Conservation (phyloP, 2,113 vertebrate species). For the Anser cygnoides region DNA sequence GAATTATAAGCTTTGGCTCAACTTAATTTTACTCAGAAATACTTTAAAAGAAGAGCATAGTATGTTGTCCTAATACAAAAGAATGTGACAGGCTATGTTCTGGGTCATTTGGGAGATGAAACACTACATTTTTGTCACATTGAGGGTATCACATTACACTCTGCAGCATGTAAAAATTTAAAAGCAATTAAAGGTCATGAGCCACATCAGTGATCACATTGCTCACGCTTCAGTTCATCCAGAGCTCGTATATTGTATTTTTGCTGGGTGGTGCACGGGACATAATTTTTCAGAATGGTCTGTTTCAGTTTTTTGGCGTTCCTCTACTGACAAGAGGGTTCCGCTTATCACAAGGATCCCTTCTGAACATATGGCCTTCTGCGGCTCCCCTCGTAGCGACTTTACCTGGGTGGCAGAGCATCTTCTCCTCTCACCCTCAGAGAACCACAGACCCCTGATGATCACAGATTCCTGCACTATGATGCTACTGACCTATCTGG, state of each 20-base stretch:
- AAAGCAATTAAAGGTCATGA: background rate
- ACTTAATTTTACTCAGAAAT: background rate
- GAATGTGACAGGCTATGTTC: background rate
- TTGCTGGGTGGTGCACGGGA: background rate
- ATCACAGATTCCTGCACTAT: fast-evolving
- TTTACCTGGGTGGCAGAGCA: background rate
- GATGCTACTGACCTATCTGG: background rate
- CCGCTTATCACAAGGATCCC: background rate
- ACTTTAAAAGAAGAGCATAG: background rate
- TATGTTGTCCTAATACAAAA: background rate
- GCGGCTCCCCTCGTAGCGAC: background rate
- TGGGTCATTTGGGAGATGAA: background rate
- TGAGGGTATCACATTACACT: background rate
- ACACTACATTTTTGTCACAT: background rate
- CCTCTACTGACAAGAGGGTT: background rate
- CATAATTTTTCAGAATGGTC: background rate
- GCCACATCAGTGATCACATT: background rate
- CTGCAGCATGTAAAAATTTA: background rate
- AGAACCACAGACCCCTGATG: background rate
- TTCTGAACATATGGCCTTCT: background rate
- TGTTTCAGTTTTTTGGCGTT: background rate
- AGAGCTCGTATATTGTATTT: fast-evolving
- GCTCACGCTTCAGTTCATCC: background rate
- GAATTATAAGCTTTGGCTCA: background rate
- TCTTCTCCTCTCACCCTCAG: background rate